These are phyloP conservation scores for Phataginus tetradactyla DNA, from an alignment of 2,797 vertebrate genomes.

Conservation along the genomic window DNA sequence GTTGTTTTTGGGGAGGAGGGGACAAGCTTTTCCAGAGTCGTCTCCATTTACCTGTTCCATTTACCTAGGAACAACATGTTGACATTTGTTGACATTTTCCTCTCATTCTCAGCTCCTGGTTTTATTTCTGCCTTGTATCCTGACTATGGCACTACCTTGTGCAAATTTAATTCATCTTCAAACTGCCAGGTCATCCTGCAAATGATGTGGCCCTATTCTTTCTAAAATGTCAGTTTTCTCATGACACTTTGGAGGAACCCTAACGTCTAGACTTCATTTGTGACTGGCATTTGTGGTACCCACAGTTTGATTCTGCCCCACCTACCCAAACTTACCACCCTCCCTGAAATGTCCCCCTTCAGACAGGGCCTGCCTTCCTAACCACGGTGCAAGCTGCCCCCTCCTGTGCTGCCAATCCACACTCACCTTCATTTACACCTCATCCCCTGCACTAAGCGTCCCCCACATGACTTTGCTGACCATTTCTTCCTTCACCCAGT, in stretches of 20 bases:
- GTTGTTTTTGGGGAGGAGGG: not conserved
- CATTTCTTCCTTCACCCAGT: not conserved
- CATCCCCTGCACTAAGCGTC: too few relatives aligned
- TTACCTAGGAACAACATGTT: not conserved
- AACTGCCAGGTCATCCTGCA: not conserved
- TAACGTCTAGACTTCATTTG: not conserved
- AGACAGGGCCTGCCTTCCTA: not conserved
- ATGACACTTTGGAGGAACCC: not conserved
- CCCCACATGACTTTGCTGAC: not conserved
- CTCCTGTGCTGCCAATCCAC: not conserved
- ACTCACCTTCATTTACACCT: not conserved
- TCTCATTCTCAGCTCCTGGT: not conserved
- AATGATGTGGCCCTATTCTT: not conserved
- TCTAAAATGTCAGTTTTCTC: not conserved
- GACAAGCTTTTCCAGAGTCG: not conserved
- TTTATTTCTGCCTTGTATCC: not conserved
- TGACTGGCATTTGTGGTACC: not conserved
- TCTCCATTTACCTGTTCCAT: not conserved
- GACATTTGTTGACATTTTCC: not conserved
- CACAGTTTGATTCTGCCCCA: not conserved
- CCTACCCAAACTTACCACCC: not conserved
- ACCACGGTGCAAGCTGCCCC: not conserved
- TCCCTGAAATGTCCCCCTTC: not conserved
- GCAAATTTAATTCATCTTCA: not conserved
- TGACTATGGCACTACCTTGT: not conserved